Conservation (phyloP, 2,888 invertebrate species). For the Papilio gigon region DNA sequence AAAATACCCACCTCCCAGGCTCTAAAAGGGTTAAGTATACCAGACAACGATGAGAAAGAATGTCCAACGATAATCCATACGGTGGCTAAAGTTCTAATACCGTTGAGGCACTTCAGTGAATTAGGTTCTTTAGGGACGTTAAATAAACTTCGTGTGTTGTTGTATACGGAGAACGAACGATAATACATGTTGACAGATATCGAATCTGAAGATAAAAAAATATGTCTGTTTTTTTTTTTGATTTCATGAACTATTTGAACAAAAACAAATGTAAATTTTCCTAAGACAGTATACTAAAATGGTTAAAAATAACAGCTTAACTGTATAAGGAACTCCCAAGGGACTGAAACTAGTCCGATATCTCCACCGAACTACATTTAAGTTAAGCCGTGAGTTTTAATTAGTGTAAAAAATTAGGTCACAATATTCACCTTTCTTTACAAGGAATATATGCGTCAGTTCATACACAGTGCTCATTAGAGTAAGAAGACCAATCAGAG, state of each 20-base stretch:
- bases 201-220: conserved; percentile 26
- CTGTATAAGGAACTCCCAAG: no score
- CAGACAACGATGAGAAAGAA: conserved; percentile 15
- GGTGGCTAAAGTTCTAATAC: conserved; percentile 55
- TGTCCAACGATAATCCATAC: conserved; percentile 53
- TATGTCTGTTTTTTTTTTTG: neutral
- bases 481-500: conserved; percentile 29
- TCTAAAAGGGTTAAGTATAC: conserved; percentile 43
- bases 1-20: conserved; percentile 54
- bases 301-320: no score
- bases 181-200: conserved; percentile 10
- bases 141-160: conserved; percentile 28
- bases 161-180: conserved; percentile 32
- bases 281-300: no score
- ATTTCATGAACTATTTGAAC: no score
- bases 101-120: conserved; percentile 48
- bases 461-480: conserved; percentile 29
- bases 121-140: conserved; percentile 21
- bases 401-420: no score
- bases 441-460: conserved; percentile 20
- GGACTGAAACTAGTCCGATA: no score
- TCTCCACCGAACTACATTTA: no score
- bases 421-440: conserved; percentile 33
- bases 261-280: no score
- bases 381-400: no score